phyloP scores from a whole-genome alignment of 2,888 invertebrate species.

The Calameuta idolon region DNA sequence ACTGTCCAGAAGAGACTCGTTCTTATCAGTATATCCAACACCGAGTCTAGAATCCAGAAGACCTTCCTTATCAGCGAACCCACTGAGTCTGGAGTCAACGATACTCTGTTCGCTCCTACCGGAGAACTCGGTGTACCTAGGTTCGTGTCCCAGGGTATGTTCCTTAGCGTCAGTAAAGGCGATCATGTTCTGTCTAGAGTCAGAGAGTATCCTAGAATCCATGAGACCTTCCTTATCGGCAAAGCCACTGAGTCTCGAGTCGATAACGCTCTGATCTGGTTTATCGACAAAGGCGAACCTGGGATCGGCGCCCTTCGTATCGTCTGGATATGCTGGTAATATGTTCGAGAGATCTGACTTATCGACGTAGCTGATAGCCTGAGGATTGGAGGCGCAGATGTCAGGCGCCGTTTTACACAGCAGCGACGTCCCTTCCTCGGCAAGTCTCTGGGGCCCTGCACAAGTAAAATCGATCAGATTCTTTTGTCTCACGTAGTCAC shows the following conservation, averaged over 20 bases:
- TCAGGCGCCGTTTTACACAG: constrained; percentile 64
- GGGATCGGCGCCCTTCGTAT: constrained; percentile 51
- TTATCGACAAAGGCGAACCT: constrained; percentile 56
- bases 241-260: constrained; percentile 61
- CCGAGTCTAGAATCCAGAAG: constrained; percentile 43
- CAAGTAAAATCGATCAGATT: constrained; percentile 5
- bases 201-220: constrained; percentile 62
- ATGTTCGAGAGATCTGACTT: constrained; percentile 63
- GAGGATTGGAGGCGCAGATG: constrained; percentile 64
- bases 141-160: constrained; percentile 51
- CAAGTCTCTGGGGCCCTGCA: constrained; percentile 51
- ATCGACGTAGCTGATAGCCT: constrained; percentile 65
- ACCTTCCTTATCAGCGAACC: constrained; percentile 53
- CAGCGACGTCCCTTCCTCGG: constrained; percentile 62
- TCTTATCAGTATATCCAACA: constrained; percentile 45
- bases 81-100: constrained; percentile 44
- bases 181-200: constrained; percentile 62
- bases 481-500: constrained; percentile 5
- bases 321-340: constrained; percentile 59
- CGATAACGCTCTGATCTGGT: constrained; percentile 56
- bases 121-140: constrained; percentile 52
- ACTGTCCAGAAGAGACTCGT: constrained; percentile 55
- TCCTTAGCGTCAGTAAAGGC: constrained; percentile 62
- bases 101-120: constrained; percentile 32
- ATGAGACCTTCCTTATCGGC: constrained; percentile 62